phyloP scores from a whole-genome alignment of 2,888 invertebrate genomes.

The Microctonus hyperodae region DNA sequence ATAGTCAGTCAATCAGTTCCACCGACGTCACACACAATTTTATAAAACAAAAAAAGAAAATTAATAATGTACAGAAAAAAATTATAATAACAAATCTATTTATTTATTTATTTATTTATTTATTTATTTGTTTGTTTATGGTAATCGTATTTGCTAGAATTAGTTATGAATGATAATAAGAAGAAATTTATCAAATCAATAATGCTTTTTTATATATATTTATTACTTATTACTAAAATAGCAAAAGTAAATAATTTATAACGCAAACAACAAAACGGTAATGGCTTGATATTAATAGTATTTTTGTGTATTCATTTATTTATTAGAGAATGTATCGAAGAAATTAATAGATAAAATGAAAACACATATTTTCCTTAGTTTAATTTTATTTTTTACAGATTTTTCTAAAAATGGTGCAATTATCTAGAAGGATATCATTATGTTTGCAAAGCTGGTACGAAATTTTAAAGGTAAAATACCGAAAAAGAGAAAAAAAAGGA shows the following conservation, averaged over 20 bases:
- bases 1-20: slow-evolving; percentile 57
- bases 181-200: too few relatives aligned
- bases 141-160: neutral
- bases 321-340: neutral
- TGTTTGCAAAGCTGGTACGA: slow-evolving; percentile 45
- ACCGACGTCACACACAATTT: neutral
- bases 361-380: neutral
- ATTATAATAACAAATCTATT: neutral
- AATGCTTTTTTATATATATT: neutral
- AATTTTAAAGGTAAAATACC: slow-evolving; percentile 42
- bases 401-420: slow-evolving; percentile 43
- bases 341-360: neutral
- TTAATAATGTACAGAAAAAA: neutral
- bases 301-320: neutral
- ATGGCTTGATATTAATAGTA: too few relatives aligned
- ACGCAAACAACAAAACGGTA: neutral
- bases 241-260: neutral
- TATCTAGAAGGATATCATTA: slow-evolving; percentile 44
- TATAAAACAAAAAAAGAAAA: neutral
- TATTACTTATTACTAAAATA: neutral
- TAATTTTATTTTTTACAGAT: slow-evolving; percentile 41
- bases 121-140: neutral
- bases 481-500: neutral
- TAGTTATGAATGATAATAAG: neutral
- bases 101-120: neutral